phyloP scores from a whole-genome alignment of 2,113 vertebrate genomes.

The Pygoscelis adeliae region DNA sequence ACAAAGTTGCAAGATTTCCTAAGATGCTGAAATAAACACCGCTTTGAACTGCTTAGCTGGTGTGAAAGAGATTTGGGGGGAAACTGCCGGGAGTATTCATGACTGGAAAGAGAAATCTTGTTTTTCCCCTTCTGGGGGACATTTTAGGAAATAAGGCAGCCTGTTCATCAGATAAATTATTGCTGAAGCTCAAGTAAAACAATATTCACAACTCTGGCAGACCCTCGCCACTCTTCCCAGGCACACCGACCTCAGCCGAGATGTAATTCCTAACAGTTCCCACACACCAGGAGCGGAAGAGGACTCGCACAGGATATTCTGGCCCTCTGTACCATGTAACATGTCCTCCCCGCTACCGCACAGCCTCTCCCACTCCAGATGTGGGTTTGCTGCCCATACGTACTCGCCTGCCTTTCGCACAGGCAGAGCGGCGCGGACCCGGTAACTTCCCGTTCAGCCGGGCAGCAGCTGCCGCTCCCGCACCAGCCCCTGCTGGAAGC shows the following conservation, averaged over 20 bases:
- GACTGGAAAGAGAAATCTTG: neutral
- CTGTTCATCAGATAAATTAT: neutral
- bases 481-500: neutral
- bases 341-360: neutral
- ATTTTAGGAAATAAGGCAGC: neutral
- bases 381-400: neutral
- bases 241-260: neutral
- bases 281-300: neutral
- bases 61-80: neutral
- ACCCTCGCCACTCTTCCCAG: neutral
- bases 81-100: neutral
- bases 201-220: neutral
- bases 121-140: neutral
- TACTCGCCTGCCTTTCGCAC: neutral
- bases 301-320: neutral
- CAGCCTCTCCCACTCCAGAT: conserved; percentile 16
- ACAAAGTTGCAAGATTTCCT: conserved; percentile 23
- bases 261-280: neutral
- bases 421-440: neutral
- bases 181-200: neutral
- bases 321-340: neutral
- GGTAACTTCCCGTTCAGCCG: neutral
- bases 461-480: neutral
- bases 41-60: neutral
- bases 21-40: neutral